Evolutionary conservation across 2,888 invertebrate species (phyloP).

Genomic region (Xylota sylvarum): DNA sequence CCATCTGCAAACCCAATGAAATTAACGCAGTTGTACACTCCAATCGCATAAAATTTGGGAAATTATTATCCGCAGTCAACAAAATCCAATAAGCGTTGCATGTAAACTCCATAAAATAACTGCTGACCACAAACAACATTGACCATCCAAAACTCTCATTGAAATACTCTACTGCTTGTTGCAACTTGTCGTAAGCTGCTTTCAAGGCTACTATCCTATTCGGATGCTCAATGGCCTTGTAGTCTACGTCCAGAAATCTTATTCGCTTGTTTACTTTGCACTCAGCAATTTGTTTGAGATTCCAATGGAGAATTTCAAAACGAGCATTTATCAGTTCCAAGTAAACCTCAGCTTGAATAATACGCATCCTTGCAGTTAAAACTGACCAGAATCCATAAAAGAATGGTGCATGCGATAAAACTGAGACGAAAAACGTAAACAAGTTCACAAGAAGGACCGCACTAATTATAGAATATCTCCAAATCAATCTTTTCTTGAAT

Average conservation of each 20-base stretch:
- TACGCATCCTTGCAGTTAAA: conserved; percentile 18
- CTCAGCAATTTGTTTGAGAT: conserved; percentile 9
- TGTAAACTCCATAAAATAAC: conserved; percentile 20
- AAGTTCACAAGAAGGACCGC: not conserved
- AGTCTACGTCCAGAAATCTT: conserved; percentile 28
- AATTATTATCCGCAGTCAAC: not conserved
- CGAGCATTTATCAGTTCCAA: conserved; percentile 32
- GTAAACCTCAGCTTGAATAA: conserved; percentile 28
- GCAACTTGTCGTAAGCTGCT: conserved; percentile 10
- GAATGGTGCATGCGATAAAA: not conserved
- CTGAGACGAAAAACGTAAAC: not conserved
- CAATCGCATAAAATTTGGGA: not conserved
- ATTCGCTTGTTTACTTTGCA: not conserved
- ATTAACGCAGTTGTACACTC: conserved; percentile 16
- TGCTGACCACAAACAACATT: conserved; percentile 9
- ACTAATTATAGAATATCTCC: not conserved
- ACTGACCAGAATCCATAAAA: conserved; percentile 7
- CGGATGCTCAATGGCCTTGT: conserved; percentile 8
- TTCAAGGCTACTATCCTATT: conserved; percentile 3
- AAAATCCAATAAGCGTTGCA: conserved; percentile 35
- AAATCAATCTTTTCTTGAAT: not conserved
- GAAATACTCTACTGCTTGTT: conserved; percentile 17
- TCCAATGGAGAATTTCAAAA: not conserved
- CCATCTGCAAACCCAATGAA: conserved; percentile 8
- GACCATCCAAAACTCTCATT: conserved; percentile 27